Conservation (phyloP, 2,888 invertebrate species). For the Oxytorus armatus region DNA sequence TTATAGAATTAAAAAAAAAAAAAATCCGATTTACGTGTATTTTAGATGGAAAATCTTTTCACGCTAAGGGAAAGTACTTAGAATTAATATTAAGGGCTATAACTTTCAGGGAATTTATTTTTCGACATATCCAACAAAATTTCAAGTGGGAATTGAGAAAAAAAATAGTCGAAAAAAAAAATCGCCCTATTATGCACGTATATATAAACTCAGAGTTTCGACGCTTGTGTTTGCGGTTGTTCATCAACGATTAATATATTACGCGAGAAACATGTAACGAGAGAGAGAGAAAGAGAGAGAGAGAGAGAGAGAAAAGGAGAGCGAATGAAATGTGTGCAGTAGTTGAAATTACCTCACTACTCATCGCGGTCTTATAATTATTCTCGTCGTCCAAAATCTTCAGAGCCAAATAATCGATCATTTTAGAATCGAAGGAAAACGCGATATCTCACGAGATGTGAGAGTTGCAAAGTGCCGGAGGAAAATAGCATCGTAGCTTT, state of each 20-base stretch:
- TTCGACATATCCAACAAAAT: too few species aligned
- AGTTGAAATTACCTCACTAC: not conserved
- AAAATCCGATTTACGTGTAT: too few species aligned
- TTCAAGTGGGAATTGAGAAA: too few species aligned
- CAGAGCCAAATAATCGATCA: constrained; percentile 55
- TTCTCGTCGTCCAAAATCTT: constrained; percentile 34
- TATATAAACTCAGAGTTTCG: too few species aligned
- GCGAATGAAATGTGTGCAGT: constrained; percentile 2
- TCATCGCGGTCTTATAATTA: not conserved
- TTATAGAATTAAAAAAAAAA: too few species aligned
- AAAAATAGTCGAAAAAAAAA: too few species aligned
- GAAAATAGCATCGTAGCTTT: constrained; percentile 48
- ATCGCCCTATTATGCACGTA: too few species aligned
- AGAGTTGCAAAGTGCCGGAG: constrained; percentile 14
- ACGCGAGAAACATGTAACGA: constrained; percentile 6
- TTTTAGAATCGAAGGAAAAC: constrained; percentile 46
- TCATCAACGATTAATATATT: constrained; percentile 19
- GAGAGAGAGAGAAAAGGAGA: not conserved
- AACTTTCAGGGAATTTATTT: too few species aligned
- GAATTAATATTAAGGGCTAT: too few species aligned
- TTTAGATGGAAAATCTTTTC: too few species aligned
- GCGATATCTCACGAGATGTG: not conserved
- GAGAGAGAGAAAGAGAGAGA: constrained; percentile 1
- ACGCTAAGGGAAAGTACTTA: too few species aligned
- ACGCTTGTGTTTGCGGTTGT: too few species aligned